A percentile compares a stretch with the other conserved stretches of the same genome.
phyloP scores from a whole-genome alignment of 2,888 invertebrate genomes.

The Leptinotarsa juncta region DNA sequence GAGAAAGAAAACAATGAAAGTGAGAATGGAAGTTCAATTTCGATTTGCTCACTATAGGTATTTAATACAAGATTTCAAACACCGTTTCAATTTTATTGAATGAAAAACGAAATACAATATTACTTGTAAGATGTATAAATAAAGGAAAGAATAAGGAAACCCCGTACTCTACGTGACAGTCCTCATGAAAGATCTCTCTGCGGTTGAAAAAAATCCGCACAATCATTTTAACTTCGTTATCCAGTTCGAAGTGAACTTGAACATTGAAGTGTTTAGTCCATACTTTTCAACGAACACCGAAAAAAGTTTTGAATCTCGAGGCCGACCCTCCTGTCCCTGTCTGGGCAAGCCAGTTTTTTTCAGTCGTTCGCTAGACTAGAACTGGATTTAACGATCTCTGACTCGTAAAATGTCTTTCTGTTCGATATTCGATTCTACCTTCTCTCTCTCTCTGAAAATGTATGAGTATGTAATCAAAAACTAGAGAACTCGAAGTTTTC shows the following conservation, averaged over 20 bases:
- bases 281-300: not conserved
- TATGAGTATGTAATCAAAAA: not conserved
- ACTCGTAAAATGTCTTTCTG: not conserved
- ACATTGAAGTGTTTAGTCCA: not conserved
- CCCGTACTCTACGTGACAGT: no score
- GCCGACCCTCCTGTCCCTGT: not conserved
- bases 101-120: no score
- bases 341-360: constrained; percentile 7
- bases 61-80: no score
- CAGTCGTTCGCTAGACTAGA: not conserved
- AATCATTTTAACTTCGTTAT: not conserved
- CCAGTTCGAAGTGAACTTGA: no score
- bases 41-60: no score
- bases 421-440: not conserved
- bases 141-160: no score
- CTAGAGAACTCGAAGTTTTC: not conserved
- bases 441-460: not conserved
- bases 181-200: no score
- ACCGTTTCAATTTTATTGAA: no score
- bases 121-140: no score
- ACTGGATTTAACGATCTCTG: constrained; percentile 7
- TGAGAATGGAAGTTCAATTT: no score
- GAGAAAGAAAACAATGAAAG: no score
- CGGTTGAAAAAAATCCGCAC: no score
- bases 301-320: not conserved